Conservation (phyloP, 2,888 invertebrate genomes). For the Orchesella flavescens region DNA sequence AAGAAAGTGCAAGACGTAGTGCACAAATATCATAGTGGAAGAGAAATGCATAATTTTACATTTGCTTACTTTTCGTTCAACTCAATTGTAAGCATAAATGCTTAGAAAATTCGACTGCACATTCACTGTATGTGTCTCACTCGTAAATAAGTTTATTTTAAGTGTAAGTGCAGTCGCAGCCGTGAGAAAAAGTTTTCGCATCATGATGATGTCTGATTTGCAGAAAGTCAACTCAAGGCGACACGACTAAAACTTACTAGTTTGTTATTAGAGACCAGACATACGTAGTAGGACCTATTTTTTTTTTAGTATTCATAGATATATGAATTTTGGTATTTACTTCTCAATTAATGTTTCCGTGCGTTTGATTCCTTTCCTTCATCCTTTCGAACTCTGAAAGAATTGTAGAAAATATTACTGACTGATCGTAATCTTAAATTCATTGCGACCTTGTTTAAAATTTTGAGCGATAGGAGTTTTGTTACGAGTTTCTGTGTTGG, state of each 20-base stretch:
- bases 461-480: neutral
- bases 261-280: slow-evolving; percentile 11
- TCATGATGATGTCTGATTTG: slow-evolving; percentile 12
- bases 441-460: neutral
- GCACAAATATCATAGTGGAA: neutral
- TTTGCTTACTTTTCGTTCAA: too few species aligned
- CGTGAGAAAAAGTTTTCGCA: slow-evolving; percentile 24
- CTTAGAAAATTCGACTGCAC: too few species aligned
- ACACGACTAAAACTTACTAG: neutral
- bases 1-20: slow-evolving; percentile 14
- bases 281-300: neutral
- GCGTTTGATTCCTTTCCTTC: neutral
- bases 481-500: neutral
- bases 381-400: neutral
- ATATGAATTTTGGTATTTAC: neutral
- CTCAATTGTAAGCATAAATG: too few species aligned
- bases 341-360: neutral
- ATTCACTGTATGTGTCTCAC: slow-evolving; percentile 1
- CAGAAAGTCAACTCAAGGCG: slow-evolving; percentile 5
- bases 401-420: neutral
- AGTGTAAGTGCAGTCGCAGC: slow-evolving; percentile 25
- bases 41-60: slow-evolving; percentile 2
- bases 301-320: neutral
- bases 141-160: slow-evolving; percentile 52
- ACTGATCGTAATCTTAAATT: neutral